A percentile compares a stretch with the other conserved stretches of the same genome.
Evolutionary conservation across 2,113 vertebrate genomes (phyloP).

Genomic region (Chaenogobius annularis): DNA sequence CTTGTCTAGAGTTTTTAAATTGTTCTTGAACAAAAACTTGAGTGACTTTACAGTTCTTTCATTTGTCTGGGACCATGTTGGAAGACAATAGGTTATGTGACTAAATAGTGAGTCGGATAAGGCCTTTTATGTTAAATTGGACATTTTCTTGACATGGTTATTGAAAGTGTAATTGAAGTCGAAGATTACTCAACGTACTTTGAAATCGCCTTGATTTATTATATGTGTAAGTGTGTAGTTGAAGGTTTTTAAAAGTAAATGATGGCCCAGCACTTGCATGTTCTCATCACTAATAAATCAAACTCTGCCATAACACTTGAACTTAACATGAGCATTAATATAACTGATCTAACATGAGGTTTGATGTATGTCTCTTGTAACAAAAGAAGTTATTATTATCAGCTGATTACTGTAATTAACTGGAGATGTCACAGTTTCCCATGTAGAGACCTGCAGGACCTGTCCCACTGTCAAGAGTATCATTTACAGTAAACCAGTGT

Average conservation of each 20-base stretch:
- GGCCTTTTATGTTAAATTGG: no score
- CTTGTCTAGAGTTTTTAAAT: no score
- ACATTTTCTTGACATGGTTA: no score
- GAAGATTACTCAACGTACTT: no score
- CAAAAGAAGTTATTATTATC: conserved; percentile 6
- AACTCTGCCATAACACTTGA: not conserved
- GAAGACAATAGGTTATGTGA: no score
- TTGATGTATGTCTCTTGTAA: not conserved
- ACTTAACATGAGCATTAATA: not conserved
- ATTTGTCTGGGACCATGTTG: no score
- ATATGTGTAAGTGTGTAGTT: no score
- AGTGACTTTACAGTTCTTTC: no score
- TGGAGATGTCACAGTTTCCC: conserved; percentile 1
- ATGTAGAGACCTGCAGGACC: conserved; percentile 12
- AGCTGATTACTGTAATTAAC: conserved; percentile 3
- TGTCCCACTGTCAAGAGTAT: not conserved
- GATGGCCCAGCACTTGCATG: not conserved
- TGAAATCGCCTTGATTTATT: not conserved
- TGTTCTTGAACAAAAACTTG: no score
- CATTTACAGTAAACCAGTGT: not conserved
- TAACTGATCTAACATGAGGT: not conserved
- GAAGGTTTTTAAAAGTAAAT: not conserved
- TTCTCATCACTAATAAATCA: not conserved
- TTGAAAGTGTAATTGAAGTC: no score
- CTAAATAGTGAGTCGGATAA: no score